Base-by-base conservation (phyloP, 2,113 vertebrate species). In the Eretmochelys imbricata region DNA sequence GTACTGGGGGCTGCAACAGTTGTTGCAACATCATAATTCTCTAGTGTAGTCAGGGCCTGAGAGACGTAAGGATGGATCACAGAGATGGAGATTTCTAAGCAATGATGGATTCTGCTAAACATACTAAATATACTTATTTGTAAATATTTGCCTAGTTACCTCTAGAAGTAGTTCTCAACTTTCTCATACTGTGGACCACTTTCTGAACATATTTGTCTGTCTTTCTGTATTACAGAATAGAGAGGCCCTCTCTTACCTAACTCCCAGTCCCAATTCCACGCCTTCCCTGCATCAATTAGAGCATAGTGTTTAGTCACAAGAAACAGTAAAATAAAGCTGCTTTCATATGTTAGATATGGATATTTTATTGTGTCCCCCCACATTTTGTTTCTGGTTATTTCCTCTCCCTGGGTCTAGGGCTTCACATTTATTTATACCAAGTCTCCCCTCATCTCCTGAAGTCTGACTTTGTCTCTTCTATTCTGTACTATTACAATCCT, bases 61-160 rank as follows among this genome's bases (percentile, higher is more conserved):
- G 88, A 83, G 92, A 95, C 69, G 95, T 92, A 89, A 95, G 88
- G 50, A 95, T 24, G n/a, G 54, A 93, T 83, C 88, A 86, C 20
- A 79, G 29, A 62, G 31, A 35, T 79, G 93, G 87, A 94, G 84
- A 75, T 83, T 95, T 91, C 53, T 95, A 93, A 96, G 87, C 90
- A 95, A 96, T 93, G 95, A 95, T 91, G 92, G 95, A 92, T 91
- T 89, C 81, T 89, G 85, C 92, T 88, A 57, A 93, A 93, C 0
- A 2, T 89, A 80, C 38, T 78, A 24, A 89, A 46, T 76, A 51
- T 29, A 83, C 53, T 89, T 62, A 62, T 95, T 87, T 42, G 93
- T 90, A 90, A 97, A 90, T 92, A 87, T 93, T 91, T 94, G 89
- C 62, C 85, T 17, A 84, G 90, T 57, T 92, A 95, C 81, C 80